Evolutionary conservation across 2,113 vertebrate genomes (phyloP).

Genomic region (Calonectris borealis): DNA sequence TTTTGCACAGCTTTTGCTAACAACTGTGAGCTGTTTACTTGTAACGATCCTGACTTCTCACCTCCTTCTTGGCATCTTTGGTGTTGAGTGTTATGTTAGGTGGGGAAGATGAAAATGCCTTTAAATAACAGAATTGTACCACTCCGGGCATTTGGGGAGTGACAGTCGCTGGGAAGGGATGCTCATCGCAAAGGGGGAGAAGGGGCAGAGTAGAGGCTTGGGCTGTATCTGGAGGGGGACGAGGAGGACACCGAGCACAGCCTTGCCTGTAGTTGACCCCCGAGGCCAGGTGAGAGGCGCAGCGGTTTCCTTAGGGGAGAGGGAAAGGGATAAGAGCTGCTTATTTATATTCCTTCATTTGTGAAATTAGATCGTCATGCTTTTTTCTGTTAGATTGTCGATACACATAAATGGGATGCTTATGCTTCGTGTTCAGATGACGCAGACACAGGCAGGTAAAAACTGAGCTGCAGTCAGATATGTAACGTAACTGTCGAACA

Average conservation of each 20-base stretch:
- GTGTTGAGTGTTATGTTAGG: background rate
- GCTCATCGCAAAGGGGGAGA: accelerated
- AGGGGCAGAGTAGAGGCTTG: background rate
- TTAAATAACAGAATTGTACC: background rate
- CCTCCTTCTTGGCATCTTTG: background rate
- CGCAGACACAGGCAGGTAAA: background rate
- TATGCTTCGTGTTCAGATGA: background rate
- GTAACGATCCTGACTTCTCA: background rate
- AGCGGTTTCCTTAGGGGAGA: background rate
- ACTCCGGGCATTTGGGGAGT: background rate
- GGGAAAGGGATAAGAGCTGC: background rate
- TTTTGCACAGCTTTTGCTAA: background rate
- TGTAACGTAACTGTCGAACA: background rate
- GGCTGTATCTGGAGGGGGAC: background rate
- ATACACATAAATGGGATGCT: accelerated
- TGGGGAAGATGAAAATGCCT: background rate
- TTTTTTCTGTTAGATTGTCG: background rate
- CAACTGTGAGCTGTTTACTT: background rate
- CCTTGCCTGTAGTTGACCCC: accelerated
- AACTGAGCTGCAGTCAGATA: background rate
- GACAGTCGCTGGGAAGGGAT: accelerated
- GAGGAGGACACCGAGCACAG: background rate
- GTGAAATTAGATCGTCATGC: accelerated
- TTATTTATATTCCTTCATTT: background rate
- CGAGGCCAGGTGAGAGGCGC: background rate